Percentiles rank a stretch among this genome's conserved stretches.
Evolutionary conservation across 2,888 invertebrate genomes (phyloP).

Genomic region (Malthinus flaveolus): DNA sequence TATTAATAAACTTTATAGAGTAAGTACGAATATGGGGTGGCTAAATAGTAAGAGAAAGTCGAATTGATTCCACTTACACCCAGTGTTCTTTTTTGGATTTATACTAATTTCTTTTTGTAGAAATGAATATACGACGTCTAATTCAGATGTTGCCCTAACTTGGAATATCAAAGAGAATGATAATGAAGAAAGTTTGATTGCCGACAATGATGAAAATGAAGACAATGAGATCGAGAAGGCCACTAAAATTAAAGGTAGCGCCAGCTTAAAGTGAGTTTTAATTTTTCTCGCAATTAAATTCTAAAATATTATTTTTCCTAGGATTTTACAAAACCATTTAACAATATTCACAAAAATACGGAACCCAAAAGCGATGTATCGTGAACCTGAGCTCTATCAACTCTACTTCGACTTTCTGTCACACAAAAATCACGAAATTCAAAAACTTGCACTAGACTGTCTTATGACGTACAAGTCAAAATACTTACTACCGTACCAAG

Average conservation of each 20-base stretch:
- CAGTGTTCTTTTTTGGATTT: too few relatives aligned
- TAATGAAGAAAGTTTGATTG: slow-evolving; percentile 47
- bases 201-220: slow-evolving; percentile 45
- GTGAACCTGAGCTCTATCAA: slow-evolving; percentile 73
- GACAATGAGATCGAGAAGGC: slow-evolving; percentile 39
- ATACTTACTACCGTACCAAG: slow-evolving; percentile 77
- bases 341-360: slow-evolving; percentile 77
- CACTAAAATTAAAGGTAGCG: slow-evolving; percentile 7
- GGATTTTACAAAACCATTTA: slow-evolving; percentile 66
- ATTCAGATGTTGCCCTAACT: slow-evolving; percentile 60
- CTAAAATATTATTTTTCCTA: slow-evolving; percentile 45
- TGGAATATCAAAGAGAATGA: slow-evolving; percentile 59
- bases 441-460: slow-evolving; percentile 85
- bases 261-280: not conserved
- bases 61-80: too few relatives aligned
- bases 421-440: slow-evolving; percentile 77
- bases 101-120: too few relatives aligned
- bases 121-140: slow-evolving; percentile 62
- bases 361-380: slow-evolving; percentile 78
- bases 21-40: slow-evolving; percentile 44
- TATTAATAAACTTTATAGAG: slow-evolving; percentile 82
- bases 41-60: too few relatives aligned
- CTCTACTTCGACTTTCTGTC: slow-evolving; percentile 80
- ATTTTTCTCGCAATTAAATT: too few relatives aligned
- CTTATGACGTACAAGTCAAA: slow-evolving; percentile 83